Percentiles rank a stretch among this genome's conserved stretches.
phyloP scores from a whole-genome alignment of 2,888 invertebrate species.

The Pristionchus mayeri region DNA sequence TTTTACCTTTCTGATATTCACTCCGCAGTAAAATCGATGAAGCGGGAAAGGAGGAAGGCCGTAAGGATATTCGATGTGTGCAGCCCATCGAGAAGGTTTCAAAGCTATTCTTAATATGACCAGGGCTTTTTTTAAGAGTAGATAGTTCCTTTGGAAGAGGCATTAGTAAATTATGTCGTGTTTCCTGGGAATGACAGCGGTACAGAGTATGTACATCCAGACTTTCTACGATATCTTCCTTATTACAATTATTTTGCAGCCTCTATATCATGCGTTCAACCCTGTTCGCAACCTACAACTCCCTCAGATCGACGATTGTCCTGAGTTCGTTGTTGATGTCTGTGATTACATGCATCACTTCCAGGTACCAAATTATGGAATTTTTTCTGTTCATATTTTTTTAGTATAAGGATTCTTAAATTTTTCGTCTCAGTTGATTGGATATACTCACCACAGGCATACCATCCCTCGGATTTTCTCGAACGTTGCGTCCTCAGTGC shows the following conservation, averaged over 20 bases:
- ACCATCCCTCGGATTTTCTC: not conserved
- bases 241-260: no score
- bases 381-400: not conserved
- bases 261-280: conserved; percentile 8
- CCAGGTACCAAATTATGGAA: not conserved
- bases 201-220: no score
- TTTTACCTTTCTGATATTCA: not conserved
- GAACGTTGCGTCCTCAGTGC: not conserved
- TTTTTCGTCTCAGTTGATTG: no score
- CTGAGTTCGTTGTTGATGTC: conserved; percentile 11
- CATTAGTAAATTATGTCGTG: no score
- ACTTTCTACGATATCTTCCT: no score
- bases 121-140: no score
- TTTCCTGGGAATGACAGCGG: no score
- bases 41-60: not conserved
- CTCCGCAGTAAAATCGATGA: conserved; percentile 22
- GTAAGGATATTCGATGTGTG: not conserved
- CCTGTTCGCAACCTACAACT: conserved; percentile 5
- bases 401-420: no score
- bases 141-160: not conserved
- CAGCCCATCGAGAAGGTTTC: conserved; percentile 2
- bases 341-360: conserved; percentile 36
- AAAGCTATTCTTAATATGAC: no score
- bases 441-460: no score
- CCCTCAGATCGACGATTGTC: conserved; percentile 5